phyloP scores from a whole-genome alignment of 1,140 invertebrate genomes.

The Plectrocnemia conspersa region DNA sequence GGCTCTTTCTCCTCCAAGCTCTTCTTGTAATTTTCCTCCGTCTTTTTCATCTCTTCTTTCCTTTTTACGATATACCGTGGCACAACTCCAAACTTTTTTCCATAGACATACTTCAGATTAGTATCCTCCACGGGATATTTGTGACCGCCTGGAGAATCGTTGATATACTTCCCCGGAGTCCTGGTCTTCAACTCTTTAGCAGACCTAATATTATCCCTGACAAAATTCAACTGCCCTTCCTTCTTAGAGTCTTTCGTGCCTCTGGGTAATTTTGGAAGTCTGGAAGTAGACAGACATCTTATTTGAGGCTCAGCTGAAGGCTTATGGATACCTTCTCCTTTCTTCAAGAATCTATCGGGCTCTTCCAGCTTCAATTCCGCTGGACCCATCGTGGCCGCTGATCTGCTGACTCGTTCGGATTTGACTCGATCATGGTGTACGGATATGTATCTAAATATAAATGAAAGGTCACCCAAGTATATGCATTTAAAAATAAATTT shows the following conservation, averaged over 20 bases:
- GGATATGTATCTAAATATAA: no score
- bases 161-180: not conserved
- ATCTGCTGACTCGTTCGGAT: no score
- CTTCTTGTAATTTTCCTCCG: conserved; percentile 18
- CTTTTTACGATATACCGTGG: conserved; percentile 24
- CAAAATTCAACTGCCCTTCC: conserved; percentile 10
- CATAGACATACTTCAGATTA: conserved; percentile 14
- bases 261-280: conserved; percentile 1
- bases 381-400: conserved; percentile 19
- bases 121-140: conserved; percentile 1
- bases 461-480: no score
- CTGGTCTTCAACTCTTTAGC: conserved; percentile 12
- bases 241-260: not conserved
- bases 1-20: conserved; percentile 19
- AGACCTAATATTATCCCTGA: conserved; percentile 18
- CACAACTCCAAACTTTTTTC: conserved; percentile 19
- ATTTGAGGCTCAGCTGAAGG: not conserved
- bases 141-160: conserved; percentile 23
- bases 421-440: no score
- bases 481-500: no score
- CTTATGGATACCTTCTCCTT: conserved; percentile 19
- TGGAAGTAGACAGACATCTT: not conserved
- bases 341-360: conserved; percentile 13
- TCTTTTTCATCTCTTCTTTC: conserved; percentile 15
- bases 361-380: conserved; percentile 15